Evolutionary conservation across 1,140 invertebrate genomes (phyloP).

Genomic region (Drosophila eugracilis): DNA sequence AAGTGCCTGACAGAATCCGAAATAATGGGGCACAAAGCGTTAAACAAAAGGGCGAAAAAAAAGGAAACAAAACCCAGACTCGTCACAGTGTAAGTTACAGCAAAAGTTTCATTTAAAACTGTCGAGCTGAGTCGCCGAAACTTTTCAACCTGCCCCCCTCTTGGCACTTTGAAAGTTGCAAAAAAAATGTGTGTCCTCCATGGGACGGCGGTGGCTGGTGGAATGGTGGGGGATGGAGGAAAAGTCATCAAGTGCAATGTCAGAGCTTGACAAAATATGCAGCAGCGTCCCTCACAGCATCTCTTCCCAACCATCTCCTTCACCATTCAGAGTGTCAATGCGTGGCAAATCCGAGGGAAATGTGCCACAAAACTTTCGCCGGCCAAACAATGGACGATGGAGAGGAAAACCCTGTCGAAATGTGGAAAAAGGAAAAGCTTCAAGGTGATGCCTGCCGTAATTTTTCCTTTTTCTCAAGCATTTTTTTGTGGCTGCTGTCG

Average conservation of each 20-base stretch:
- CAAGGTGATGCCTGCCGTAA: constrained; percentile 36
- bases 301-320: too few relatives aligned
- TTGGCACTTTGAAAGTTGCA: constrained; percentile 37
- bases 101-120: constrained; percentile 66
- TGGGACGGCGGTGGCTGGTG: neutral
- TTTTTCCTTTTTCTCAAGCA: constrained; percentile 36
- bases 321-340: constrained; percentile 39
- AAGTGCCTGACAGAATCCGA: constrained; percentile 47
- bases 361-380: constrained; percentile 49
- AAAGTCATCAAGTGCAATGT: constrained; percentile 66
- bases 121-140: constrained; percentile 48
- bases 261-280: constrained; percentile 57
- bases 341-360: constrained; percentile 56
- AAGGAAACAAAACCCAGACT: constrained; percentile 47
- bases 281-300: constrained; percentile 10
- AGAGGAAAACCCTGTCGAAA: constrained; percentile 36
- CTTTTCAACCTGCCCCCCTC: constrained; percentile 24
- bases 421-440: constrained; percentile 33
- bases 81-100: constrained; percentile 57
- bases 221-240: neutral
- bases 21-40: constrained; percentile 64
- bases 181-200: constrained; percentile 19
- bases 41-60: constrained; percentile 53
- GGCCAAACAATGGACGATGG: constrained; percentile 45
- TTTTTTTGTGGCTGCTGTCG: constrained; percentile 29